Evolutionary conservation across 2,797 vertebrate genomes (phyloP), one percentile per base, ranked within the genome.

Genomic region (Tolypeutes matacus): DNA sequence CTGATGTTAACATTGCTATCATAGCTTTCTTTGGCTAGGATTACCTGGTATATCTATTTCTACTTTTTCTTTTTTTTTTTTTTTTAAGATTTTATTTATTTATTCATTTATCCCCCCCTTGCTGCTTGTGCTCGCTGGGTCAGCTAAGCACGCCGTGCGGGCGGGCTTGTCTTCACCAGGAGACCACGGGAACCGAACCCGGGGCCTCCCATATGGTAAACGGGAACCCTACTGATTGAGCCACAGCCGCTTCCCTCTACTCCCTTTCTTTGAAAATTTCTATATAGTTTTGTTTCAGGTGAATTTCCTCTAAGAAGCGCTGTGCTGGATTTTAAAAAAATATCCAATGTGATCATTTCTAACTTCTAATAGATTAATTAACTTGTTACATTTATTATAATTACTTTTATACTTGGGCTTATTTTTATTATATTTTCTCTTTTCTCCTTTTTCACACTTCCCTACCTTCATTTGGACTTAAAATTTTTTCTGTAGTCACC

Each of bases 201-300:
- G n/a, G n/a, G n/a, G n/a, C n/a, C n/a, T n/a, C n/a, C n/a, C n/a
- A n/a, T n/a, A n/a, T n/a, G n/a, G n/a, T n/a, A n/a, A n/a, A n/a
- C n/a, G n/a, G n/a, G n/a, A n/a, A n/a, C n/a, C n/a, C n/a, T n/a
- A n/a, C n/a, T n/a, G n/a, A n/a, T n/a, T n/a, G n/a, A n/a, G n/a
- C n/a, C n/a, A n/a, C n/a, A n/a, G n/a, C n/a, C n/a, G n/a, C n/a
- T n/a, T n/a, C n/a, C n/a, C n/a, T n/a, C n/a, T n/a, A 84, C 65
- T 91, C 31, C 58, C 39, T 92, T 87, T 80, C 8, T 92, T 76
- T 58, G 25, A 89, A 94, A 81, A 34, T 75, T 89, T 58, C 81
- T 70, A 29, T 34, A 62, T 84, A n/a, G 9, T 62, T 95, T 92
- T 92, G n/a, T 90, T 91, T 83, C 34, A 60, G 36, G 62, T 65